Base-by-base conservation (phyloP, 2,888 invertebrate species). In the Clusia tigrina region DNA sequence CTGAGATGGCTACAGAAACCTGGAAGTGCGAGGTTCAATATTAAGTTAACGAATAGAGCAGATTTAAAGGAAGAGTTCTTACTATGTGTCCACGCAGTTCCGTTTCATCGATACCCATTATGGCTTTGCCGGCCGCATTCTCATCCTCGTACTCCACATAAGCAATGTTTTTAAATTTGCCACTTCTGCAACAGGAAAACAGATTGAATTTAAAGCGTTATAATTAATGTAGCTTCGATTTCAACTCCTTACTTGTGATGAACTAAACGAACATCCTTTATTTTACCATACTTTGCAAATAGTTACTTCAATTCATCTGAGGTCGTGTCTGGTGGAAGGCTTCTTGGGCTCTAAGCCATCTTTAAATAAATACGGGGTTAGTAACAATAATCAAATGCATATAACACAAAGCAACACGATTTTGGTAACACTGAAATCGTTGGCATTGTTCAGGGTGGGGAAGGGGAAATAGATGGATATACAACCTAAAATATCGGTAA, bases 91-190 rank as follows among this genome's bases (percentile, higher is more conserved):
- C 93, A 0, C 86, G 89, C 1, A 96, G 75, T 57, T 86, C 80
- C 70, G 87, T 83, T 5, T 92, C 91, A 83, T 96, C 90, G 0
- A 89, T 88, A 63, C 88, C 88, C 59, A 90, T 77, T 20, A 96
- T 82, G 0, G 96, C 96, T 68, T 87, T 86, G 0, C 88, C 83
- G 0, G 96, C 95, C 5, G 87, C 84, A 25, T 84, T 85, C 70
- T 91, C 91, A 66, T 89, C 87, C 53, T 88, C 87, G 80, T 89
- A 98, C 71, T 98, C 98, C 15, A 98, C 87, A 84, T 95, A 98
- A 1, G 98, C 98, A 22, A 96, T 85, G 2, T 98, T 97, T 84
- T 96, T 96, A 0, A 94, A 91, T 76, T 90, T 90, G 1, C 96
- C 97, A 80, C 92, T 94, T 78, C 92, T 87, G 72, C 15, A 71